Conservation (phyloP, 1,140 invertebrate genomes). For the Choristoneura fumiferana region DNA sequence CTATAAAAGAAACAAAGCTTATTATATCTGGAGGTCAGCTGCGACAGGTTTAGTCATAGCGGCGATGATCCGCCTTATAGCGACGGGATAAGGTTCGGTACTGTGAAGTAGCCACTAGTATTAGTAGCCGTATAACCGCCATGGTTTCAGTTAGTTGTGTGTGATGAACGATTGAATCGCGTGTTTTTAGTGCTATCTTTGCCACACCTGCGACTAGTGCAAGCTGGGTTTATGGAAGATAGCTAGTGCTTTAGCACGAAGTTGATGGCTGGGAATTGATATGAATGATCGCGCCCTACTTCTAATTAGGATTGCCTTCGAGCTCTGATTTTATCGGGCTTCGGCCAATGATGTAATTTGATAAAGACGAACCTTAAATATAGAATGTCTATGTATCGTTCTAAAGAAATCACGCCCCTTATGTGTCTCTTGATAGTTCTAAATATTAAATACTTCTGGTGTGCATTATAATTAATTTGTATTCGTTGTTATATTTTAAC, state of each 20-base stretch:
- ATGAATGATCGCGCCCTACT: neutral
- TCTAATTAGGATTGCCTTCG: slow-evolving; percentile 1
- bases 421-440: too few species aligned
- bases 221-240: neutral
- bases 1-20: slow-evolving; percentile 18
- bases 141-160: slow-evolving; percentile 15
- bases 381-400: too few species aligned
- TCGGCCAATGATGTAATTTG: too few species aligned
- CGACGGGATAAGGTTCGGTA: neutral
- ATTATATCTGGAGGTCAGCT: slow-evolving; percentile 16
- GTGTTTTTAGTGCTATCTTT: slow-evolving; percentile 16
- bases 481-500: too few species aligned
- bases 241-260: slow-evolving; percentile 3
- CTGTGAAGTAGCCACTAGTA: neutral
- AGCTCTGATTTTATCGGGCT: neutral
- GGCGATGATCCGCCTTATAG: slow-evolving; percentile 4
- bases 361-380: too few species aligned
- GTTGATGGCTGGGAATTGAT: slow-evolving; percentile 11
- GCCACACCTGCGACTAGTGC: slow-evolving; percentile 10
- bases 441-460: too few species aligned
- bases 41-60: neutral
- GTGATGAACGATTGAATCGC: slow-evolving; percentile 17
- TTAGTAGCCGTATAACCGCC: neutral
- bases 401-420: too few species aligned
- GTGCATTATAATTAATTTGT: too few species aligned